phyloP scores from a whole-genome alignment of 2,888 invertebrate species.

The Penaeus monodon region DNA sequence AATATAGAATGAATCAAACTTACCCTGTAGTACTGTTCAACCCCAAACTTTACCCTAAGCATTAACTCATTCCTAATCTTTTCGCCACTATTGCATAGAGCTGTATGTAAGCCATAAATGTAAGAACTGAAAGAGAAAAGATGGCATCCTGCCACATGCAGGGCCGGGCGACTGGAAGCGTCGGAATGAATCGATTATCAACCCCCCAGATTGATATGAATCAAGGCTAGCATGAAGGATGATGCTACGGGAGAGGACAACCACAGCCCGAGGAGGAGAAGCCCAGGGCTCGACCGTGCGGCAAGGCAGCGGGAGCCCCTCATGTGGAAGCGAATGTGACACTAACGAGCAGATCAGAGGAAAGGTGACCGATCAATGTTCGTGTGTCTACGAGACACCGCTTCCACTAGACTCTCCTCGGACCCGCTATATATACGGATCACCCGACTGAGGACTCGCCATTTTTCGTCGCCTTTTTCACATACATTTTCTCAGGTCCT shows the following conservation, averaged over 20 bases:
- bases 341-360: constrained; percentile 64
- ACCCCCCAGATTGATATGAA: constrained; percentile 54
- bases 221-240: constrained; percentile 56
- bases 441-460: not conserved
- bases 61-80: too few relatives aligned
- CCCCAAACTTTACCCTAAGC: too few relatives aligned
- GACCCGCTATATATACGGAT: not conserved
- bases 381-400: constrained; percentile 64
- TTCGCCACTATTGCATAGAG: too few relatives aligned
- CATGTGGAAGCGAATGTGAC: constrained; percentile 51
- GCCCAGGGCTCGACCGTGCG: constrained; percentile 51
- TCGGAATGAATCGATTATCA: constrained; percentile 62
- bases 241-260: constrained; percentile 62
- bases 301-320: constrained; percentile 48
- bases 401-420: constrained; percentile 20
- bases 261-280: constrained; percentile 51
- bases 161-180: constrained; percentile 60
- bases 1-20: too few relatives aligned
- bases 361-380: constrained; percentile 64
- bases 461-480: too few relatives aligned
- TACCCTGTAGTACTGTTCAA: too few relatives aligned
- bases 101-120: too few relatives aligned
- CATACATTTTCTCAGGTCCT: too few relatives aligned
- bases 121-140: too few relatives aligned
- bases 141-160: constrained; percentile 58